These are phyloP conservation scores for Setophaga petechia DNA, from an alignment of 2,113 vertebrate genomes.

Conservation along the genomic window DNA sequence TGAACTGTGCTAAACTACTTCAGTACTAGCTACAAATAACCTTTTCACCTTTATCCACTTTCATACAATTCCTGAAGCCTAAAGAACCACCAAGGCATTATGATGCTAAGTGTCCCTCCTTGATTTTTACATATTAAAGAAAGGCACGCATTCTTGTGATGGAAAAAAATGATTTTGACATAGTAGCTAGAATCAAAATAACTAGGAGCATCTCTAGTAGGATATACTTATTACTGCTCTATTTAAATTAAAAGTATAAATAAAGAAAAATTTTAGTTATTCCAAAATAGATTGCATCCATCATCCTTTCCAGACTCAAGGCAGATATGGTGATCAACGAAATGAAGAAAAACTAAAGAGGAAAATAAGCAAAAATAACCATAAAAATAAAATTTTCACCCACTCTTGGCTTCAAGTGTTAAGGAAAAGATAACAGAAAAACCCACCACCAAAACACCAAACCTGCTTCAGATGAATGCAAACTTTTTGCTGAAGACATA, in stretches of 20 bases:
- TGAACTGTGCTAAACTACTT: not conserved
- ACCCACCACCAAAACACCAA: not conserved
- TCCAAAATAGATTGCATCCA: not conserved
- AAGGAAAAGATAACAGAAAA: not conserved
- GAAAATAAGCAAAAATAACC: not conserved
- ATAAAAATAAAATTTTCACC: not conserved
- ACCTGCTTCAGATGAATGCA: not conserved
- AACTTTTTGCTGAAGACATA: not conserved
- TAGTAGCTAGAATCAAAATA: not conserved
- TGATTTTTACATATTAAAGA: not conserved
- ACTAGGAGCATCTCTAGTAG: not conserved
- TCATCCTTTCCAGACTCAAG: not conserved
- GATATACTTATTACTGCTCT: not conserved
- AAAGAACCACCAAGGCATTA: not conserved
- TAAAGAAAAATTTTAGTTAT: not conserved
- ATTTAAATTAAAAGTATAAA: not conserved
- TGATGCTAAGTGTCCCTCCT: not conserved
- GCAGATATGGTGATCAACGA: not conserved
- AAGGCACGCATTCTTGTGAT: not conserved
- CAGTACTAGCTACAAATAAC: not conserved
- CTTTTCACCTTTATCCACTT: not conserved
- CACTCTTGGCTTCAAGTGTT: not conserved
- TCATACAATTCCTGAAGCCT: not conserved
- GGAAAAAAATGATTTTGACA: not conserved
- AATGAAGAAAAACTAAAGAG: not conserved